Base-by-base conservation (phyloP, 2,888 invertebrate genomes). In the Candidula unifasciata region DNA sequence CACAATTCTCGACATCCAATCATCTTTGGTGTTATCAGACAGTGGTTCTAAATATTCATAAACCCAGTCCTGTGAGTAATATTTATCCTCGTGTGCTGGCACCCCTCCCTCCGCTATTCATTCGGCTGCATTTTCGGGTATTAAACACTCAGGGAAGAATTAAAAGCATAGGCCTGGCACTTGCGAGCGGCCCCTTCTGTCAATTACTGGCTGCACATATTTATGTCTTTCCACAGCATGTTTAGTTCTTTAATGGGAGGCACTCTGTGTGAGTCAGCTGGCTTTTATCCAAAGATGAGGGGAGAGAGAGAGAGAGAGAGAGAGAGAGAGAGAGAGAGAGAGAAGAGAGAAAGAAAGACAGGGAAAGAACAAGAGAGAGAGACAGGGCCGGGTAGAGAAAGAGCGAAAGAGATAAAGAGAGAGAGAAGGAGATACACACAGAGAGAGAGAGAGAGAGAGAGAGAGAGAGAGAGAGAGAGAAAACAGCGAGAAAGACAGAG, bases 351-450 rank as follows among this genome's bases (percentile, higher is more conserved):
- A 64, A 21, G 24, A 64, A 16, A 33, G 1, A 35, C 37, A 30
- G 24, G 27, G 2, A 33, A n/a, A 3, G 78, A 24, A 44, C 5
- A 18, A 64, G 66, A 66, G 30, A 66, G 24, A 27, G 60, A 60
- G 60, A 54, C 18, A 54, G 18, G 24, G 82, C 35, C 18, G 6
- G 77, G 13, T 33, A 0, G 30, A 54, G 24, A 52, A 5, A 37
- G 33, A 82, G 35, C 30, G 35, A 60, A 37, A 37, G 74, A 74
- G 82, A 82, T 33, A 82, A 57, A 64, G n/a, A 73, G 71, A 71
- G 16, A 73, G 73, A 74, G 60, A 74, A 60, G 64, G 73, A 74
- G 82, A 74, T 33, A 74, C 33, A 33, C 60, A 21, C 44, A 35
- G 77, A 54, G 44, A 77, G 21, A 52, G 27, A 21, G 77, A 52